A percentile compares a stretch with the other conserved stretches of the same genome.
Conservation (phyloP, 2,797 vertebrate species). For the Hoplostethus atlanticus region DNA sequence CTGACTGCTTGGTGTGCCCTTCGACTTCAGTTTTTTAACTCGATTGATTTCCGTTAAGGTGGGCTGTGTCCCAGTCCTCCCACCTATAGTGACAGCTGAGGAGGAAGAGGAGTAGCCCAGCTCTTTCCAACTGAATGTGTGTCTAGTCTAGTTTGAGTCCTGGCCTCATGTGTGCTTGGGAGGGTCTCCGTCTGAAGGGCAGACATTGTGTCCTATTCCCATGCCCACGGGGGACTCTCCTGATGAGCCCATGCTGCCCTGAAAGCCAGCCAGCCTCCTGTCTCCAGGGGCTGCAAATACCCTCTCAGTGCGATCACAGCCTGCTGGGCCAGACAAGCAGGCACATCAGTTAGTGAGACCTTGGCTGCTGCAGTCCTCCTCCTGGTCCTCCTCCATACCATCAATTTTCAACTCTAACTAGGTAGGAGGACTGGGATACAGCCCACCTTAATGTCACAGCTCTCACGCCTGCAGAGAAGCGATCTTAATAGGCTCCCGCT, state of each 20-base stretch:
- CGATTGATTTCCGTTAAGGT: not conserved
- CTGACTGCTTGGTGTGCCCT: too few species aligned
- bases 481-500: conserved; percentile 58
- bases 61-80: not conserved
- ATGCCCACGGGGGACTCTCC: conserved; percentile 44
- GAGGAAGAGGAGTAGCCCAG: not conserved
- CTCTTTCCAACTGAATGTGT: conserved; percentile 20
- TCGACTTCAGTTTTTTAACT: not conserved
- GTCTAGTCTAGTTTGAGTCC: conserved; percentile 34
- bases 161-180: conserved; percentile 14
- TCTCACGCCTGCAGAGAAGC: conserved; percentile 31
- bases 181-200: conserved; percentile 33
- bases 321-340: conserved; percentile 53
- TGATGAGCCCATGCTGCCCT: conserved; percentile 64
- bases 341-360: conserved; percentile 47
- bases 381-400: conserved; percentile 31
- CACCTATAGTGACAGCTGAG: not conserved
- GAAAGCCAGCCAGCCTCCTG: conserved; percentile 55
- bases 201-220: conserved; percentile 45
- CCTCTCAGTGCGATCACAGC: conserved; percentile 47
- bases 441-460: conserved; percentile 55
- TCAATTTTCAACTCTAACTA: conserved; percentile 49
- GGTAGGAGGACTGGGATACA: conserved; percentile 44
- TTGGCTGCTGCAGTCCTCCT: conserved; percentile 47
- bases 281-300: conserved; percentile 66